A percentile compares a stretch with the other conserved stretches of the same genome.
Evolutionary conservation across 2,888 invertebrate genomes (phyloP).

Genomic region (Latheticus oryzae): DNA sequence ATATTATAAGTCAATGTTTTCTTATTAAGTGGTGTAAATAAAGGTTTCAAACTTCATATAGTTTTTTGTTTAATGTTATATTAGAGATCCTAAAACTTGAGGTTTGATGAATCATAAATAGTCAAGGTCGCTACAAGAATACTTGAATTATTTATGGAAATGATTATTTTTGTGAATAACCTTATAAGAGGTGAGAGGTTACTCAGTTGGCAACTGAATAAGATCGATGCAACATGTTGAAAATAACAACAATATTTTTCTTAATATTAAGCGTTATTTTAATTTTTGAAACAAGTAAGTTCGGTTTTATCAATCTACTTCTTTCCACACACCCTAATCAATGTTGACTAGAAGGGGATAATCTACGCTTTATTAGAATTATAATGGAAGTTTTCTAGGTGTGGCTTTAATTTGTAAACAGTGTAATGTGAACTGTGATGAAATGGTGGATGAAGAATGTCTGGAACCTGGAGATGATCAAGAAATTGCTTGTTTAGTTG

Average conservation of each 20-base stretch:
- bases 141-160: constrained; percentile 15
- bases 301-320: background rate
- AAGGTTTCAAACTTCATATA: too few species aligned
- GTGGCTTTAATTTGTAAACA: constrained; percentile 28
- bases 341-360: too few species aligned
- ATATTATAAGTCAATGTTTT: too few species aligned
- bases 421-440: constrained; percentile 34
- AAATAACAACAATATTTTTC: constrained; percentile 2
- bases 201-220: constrained; percentile 2
- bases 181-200: background rate
- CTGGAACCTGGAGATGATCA: constrained; percentile 37
- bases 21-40: too few species aligned
- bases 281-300: constrained; percentile 19
- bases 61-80: too few species aligned
- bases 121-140: constrained; percentile 2
- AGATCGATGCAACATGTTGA: constrained; percentile 7
- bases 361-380: too few species aligned
- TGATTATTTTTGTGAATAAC: constrained; percentile 5
- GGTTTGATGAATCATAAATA: too few species aligned
- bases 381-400: constrained; percentile 8
- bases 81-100: too few species aligned
- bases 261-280: too few species aligned
- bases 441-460: constrained; percentile 27
- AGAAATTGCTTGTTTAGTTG: constrained; percentile 32
- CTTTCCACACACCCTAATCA: background rate